Conservation (phyloP, 2,113 vertebrate genomes). For the zebrafish (Danio rerio) region GRCz12tu NC_133186.1:236001-236500, state of each 20-base stretch:
- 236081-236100: constrained; percentile 59
- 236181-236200: background rate
- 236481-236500: too few species aligned
- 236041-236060: constrained; percentile 51
- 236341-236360: background rate
- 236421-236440: too few species aligned
- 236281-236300: background rate
- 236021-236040: constrained; percentile 53
- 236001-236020: constrained; percentile 10
- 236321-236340: too few species aligned
- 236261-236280: background rate
- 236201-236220: background rate
- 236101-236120: constrained; percentile 56
- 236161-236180: constrained; percentile 7
- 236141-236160: constrained; percentile 23
- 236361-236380: background rate
- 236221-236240: background rate
- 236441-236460: too few species aligned
- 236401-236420: too few species aligned
- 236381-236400: background rate
- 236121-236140: constrained; percentile 42
- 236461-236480: too few species aligned
- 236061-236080: constrained; percentile 54
- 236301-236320: background rate
- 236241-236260: background rate